A percentile compares a stretch with the other conserved stretches of the same genome.
phyloP scores from a whole-genome alignment of 53 echinoderm and acorn worm species.

The Holothuria scabra region DNA sequence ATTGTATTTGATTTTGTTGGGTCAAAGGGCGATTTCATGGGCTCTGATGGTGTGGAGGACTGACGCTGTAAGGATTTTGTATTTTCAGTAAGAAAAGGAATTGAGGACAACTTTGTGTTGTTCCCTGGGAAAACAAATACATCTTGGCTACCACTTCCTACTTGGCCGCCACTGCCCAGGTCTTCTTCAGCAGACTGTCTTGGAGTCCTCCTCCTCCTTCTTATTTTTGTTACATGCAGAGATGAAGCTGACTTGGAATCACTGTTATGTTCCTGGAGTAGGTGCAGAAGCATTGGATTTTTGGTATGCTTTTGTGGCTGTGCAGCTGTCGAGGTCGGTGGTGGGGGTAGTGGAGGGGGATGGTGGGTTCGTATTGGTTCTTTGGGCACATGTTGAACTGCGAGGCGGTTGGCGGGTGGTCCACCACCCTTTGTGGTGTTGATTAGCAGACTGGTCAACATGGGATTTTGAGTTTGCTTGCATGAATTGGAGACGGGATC shows the following conservation, averaged over 20 bases:
- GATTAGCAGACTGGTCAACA: conserved; percentile 89
- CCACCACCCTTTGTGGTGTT: conserved; percentile 52
- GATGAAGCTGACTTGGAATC: conserved; percentile 41
- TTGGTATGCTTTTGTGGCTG: conserved; percentile 52
- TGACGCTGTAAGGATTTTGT: background rate
- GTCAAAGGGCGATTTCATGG: conserved; percentile 52
- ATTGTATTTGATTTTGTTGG: conserved; percentile 57
- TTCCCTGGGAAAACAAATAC: conserved; percentile 18
- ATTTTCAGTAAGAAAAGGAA: conserved; percentile 30
- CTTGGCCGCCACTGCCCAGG: background rate
- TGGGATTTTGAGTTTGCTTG: conserved; percentile 92
- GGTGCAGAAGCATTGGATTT: conserved; percentile 94
- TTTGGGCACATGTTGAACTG: conserved; percentile 13
- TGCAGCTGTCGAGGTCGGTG: conserved; percentile 17
- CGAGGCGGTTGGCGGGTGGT: background rate
- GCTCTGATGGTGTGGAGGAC: conserved; percentile 13
- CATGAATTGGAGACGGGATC: background rate
- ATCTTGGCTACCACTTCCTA: conserved; percentile 73
- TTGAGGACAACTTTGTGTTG: conserved; percentile 51
- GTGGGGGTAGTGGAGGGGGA: conserved; percentile 27
- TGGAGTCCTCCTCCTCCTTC: conserved; percentile 68
- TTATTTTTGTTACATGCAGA: conserved; percentile 46
- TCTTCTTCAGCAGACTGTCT: conserved; percentile 43
- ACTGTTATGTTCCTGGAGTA: conserved; percentile 83
- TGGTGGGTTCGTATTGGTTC: conserved; percentile 48